These are phyloP conservation scores for Genyomyrus donnyi DNA, from an alignment of 2,113 vertebrate species.

Conservation along the genomic window DNA sequence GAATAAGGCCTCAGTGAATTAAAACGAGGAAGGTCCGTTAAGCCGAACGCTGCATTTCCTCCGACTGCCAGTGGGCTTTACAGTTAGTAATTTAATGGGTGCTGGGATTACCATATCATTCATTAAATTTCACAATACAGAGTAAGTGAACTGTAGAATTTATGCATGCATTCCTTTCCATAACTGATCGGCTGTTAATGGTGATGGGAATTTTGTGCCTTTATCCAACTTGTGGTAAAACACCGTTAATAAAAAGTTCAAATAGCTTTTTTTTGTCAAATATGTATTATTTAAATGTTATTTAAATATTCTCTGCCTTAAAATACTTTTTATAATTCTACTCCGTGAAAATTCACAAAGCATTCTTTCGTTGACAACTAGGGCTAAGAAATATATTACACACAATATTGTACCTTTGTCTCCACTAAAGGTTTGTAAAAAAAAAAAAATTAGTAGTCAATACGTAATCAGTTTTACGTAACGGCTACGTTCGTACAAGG, in stretches of 20 bases:
- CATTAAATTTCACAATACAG: neutral
- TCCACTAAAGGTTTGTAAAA: neutral
- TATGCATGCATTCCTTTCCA: neutral
- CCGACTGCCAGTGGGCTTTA: neutral
- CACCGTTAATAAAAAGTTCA: neutral
- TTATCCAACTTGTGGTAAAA: neutral
- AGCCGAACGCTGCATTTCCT: neutral
- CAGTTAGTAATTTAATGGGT: neutral
- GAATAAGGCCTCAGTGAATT: neutral
- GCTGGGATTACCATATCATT: neutral
- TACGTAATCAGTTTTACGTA: neutral
- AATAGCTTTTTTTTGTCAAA: neutral
- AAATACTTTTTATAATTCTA: neutral
- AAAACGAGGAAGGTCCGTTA: neutral
- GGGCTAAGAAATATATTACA: neutral
- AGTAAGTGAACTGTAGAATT: neutral
- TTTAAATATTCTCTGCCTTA: neutral
- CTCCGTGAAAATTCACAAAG: neutral
- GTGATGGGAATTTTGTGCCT: neutral
- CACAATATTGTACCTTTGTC: neutral
- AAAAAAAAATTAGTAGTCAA: neutral
- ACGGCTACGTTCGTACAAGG: neutral
- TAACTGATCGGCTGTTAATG: neutral
- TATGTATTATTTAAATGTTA: neutral
- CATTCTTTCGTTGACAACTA: neutral